Conservation (phyloP, 2,888 invertebrate species). For the Melipona beecheii region DNA sequence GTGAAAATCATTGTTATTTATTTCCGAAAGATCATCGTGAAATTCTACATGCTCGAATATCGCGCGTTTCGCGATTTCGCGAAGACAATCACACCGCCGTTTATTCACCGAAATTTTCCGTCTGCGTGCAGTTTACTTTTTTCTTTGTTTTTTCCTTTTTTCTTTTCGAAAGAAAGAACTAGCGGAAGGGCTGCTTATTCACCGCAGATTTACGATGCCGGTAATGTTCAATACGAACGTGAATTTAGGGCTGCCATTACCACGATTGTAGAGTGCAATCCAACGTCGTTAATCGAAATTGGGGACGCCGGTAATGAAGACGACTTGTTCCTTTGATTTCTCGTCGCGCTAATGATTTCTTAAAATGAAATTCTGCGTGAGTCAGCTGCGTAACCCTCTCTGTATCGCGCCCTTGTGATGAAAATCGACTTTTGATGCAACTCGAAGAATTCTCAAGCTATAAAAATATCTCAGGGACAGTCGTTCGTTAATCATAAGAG, state of each 20-base stretch:
- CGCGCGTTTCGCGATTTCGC: too few relatives aligned
- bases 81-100: not conserved
- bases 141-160: not conserved
- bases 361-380: slow-evolving; percentile 7
- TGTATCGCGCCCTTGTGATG: too few relatives aligned
- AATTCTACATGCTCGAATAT: not conserved
- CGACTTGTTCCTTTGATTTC: slow-evolving; percentile 30
- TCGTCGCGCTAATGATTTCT: slow-evolving; percentile 25
- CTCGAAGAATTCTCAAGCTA: too few relatives aligned
- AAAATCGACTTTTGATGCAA: too few relatives aligned
- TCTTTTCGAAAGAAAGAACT: not conserved
- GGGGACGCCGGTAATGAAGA: slow-evolving; percentile 31
- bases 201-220: too few relatives aligned
- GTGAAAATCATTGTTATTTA: not conserved
- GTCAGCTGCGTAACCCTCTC: not conserved
- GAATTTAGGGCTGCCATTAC: slow-evolving; percentile 26
- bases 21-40: not conserved
- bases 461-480: too few relatives aligned
- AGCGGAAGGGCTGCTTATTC: too few relatives aligned
- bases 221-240: not conserved
- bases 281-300: slow-evolving; percentile 44
- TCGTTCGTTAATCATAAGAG: too few relatives aligned
- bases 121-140: too few relatives aligned
- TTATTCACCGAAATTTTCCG: not conserved
- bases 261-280: slow-evolving; percentile 22